Evolutionary conservation across 1,140 invertebrate species (phyloP).

Genomic region (Ostrea denselamellosa): DNA sequence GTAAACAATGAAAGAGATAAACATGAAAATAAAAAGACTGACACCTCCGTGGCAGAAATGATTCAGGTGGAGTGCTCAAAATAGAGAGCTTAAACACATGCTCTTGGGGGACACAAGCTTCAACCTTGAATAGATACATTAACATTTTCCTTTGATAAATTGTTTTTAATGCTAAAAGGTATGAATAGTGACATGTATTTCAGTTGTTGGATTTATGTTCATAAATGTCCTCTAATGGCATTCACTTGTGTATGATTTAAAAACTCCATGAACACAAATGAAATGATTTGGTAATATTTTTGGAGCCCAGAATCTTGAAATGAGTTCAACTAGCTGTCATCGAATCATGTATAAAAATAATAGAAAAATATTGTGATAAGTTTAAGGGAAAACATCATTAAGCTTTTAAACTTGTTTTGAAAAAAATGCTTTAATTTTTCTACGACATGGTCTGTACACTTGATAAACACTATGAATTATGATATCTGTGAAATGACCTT

Average conservation of each 20-base stretch:
- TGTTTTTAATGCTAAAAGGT: background rate
- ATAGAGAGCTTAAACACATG: background rate
- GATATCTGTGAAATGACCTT: constrained; percentile 27
- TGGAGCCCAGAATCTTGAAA: background rate
- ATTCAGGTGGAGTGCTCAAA: background rate
- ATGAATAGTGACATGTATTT: background rate
- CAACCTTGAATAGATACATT: background rate
- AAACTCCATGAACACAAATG: background rate
- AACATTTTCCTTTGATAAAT: background rate
- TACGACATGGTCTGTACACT: constrained; percentile 3
- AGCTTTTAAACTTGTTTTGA: background rate
- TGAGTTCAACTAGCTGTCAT: background rate
- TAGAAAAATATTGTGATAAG: background rate
- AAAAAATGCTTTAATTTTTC: background rate
- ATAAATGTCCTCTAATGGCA: background rate
- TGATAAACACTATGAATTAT: constrained; percentile 15
- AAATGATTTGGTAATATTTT: background rate
- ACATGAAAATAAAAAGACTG: background rate
- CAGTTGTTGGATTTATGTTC: background rate
- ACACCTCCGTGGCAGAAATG: background rate
- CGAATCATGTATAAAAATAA: background rate
- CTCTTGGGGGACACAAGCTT: background rate
- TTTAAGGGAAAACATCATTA: background rate
- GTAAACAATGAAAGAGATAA: constrained; percentile 6
- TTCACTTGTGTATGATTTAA: background rate